Evolutionary conservation across 2,888 invertebrate species (phyloP).

Genomic region (Spisula solida): DNA sequence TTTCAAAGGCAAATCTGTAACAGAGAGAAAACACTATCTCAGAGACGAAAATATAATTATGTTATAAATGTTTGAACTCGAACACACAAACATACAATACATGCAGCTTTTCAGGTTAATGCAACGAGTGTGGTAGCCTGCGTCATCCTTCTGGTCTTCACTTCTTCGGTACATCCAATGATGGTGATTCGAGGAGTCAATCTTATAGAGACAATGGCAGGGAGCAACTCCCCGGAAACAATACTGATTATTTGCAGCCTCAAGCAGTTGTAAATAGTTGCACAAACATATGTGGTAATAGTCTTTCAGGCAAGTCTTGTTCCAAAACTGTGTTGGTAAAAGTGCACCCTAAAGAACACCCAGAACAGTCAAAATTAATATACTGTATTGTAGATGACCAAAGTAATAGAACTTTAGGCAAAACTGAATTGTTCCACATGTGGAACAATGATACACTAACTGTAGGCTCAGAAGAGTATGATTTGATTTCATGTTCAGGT

Average conservation of each 20-base stretch:
- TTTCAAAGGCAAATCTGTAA: neutral
- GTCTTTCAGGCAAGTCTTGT: neutral
- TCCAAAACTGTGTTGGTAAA: neutral
- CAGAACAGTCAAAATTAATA: conserved; percentile 1
- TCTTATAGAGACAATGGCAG: neutral
- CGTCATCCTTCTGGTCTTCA: neutral
- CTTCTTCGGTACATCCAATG: neutral
- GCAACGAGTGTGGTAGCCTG: neutral
- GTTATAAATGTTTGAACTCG: neutral
- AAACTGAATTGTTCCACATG: neutral
- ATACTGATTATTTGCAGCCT: neutral
- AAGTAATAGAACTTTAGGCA: neutral
- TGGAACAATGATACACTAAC: neutral
- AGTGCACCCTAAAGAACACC: neutral
- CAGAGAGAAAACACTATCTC: neutral
- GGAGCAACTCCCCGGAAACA: neutral
- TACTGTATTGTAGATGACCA: neutral
- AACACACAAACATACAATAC: neutral
- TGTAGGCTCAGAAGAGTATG: conserved; percentile 1
- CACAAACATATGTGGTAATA: neutral
- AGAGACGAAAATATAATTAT: too few species aligned
- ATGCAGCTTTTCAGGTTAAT: neutral
- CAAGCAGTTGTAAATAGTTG: neutral
- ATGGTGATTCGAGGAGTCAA: neutral
- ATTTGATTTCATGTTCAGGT: neutral